phyloP scores from a whole-genome alignment of 2,797 vertebrate genomes.

The Clarias fuscus region DNA sequence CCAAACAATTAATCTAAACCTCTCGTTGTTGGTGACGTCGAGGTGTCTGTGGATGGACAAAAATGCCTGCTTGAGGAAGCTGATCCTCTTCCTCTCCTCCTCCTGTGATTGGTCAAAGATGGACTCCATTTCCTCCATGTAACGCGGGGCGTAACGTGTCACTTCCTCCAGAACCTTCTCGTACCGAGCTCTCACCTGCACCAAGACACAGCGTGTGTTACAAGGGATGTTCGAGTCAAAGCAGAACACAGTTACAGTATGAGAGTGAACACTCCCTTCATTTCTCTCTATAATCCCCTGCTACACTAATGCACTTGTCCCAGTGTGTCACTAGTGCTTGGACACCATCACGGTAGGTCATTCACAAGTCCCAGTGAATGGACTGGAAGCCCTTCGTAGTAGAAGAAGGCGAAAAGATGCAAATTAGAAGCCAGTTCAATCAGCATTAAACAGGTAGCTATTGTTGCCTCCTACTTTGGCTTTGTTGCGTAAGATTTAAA shows the following conservation, averaged over 20 bases:
- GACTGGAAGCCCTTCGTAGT: too few relatives aligned
- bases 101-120: conserved; percentile 85
- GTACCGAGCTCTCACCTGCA: conserved; percentile 76
- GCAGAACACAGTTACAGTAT: too few relatives aligned
- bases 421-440: neutral
- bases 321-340: too few relatives aligned
- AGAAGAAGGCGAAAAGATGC: neutral
- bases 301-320: too few relatives aligned
- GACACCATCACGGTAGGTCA: too few relatives aligned
- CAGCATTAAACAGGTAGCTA: neutral
- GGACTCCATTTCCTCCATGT: conserved; percentile 89
- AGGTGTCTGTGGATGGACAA: conserved; percentile 82
- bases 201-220: neutral
- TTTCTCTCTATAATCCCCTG: too few relatives aligned
- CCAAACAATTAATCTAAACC: conserved; percentile 50
- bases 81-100: conserved; percentile 81
- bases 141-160: conserved; percentile 81
- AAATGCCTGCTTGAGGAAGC: conserved; percentile 82
- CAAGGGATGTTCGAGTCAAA: too few relatives aligned
- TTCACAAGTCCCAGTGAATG: too few relatives aligned
- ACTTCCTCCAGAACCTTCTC: conserved; percentile 84
- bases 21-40: conserved; percentile 80
- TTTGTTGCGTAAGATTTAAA: neutral
- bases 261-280: too few relatives aligned
- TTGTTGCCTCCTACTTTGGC: neutral